phyloP scores from a whole-genome alignment of 1,140 invertebrate species.

The Zaprionus davidi region DNA sequence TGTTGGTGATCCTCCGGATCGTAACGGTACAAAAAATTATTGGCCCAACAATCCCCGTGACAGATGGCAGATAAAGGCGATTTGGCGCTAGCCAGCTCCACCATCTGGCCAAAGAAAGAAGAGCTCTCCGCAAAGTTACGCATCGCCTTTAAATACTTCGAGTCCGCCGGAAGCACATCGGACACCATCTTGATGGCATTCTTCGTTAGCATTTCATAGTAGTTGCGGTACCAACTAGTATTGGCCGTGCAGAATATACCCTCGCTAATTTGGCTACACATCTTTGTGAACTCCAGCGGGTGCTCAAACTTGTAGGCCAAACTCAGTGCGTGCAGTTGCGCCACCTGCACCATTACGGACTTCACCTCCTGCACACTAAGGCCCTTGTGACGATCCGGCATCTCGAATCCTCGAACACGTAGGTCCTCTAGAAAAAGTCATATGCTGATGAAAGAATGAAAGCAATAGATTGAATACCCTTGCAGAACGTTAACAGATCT shows the following conservation, averaged over 20 bases:
- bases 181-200: slow-evolving; percentile 89
- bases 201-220: slow-evolving; percentile 87
- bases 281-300: slow-evolving; percentile 87
- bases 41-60: slow-evolving; percentile 91
- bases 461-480: background rate
- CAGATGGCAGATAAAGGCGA: slow-evolving; percentile 88
- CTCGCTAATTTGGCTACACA: slow-evolving; percentile 85
- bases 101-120: slow-evolving; percentile 89
- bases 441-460: background rate
- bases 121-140: slow-evolving; percentile 87
- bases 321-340: slow-evolving; percentile 88
- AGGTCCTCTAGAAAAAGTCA: slow-evolving; percentile 84
- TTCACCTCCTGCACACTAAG: slow-evolving; percentile 87
- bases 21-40: slow-evolving; percentile 89
- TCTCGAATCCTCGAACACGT: slow-evolving; percentile 86
- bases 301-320: slow-evolving; percentile 87
- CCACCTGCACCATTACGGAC: slow-evolving; percentile 87
- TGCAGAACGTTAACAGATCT: background rate
- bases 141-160: slow-evolving; percentile 87
- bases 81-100: slow-evolving; percentile 86
- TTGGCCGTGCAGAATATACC: slow-evolving; percentile 88
- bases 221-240: slow-evolving; percentile 88
- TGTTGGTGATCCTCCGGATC: slow-evolving; percentile 65
- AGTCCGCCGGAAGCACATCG: slow-evolving; percentile 85
- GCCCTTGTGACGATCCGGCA: slow-evolving; percentile 88